Conservation (phyloP, 2,888 invertebrate genomes). For the Drosophila picticornis region DNA sequence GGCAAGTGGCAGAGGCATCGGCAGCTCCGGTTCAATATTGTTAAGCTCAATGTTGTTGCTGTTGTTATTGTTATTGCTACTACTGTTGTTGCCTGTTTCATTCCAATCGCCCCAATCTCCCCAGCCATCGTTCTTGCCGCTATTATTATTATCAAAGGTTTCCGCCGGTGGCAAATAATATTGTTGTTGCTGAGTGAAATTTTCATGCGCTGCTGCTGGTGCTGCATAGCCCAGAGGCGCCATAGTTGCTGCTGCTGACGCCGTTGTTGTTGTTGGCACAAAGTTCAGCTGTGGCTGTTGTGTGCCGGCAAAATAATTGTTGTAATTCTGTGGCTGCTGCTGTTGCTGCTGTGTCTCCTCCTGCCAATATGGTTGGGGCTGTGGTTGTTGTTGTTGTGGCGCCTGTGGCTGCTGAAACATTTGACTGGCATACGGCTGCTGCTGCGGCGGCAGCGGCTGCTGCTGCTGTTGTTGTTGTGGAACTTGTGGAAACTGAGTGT, state of each 20-base stretch:
- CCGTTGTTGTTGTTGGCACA: slow-evolving; percentile 21
- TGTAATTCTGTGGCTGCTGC: slow-evolving; percentile 47
- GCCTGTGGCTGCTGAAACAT: slow-evolving; percentile 57
- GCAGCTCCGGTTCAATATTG: slow-evolving; percentile 28
- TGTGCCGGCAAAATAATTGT: slow-evolving; percentile 56
- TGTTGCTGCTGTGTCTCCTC: slow-evolving; percentile 38
- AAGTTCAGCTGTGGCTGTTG: slow-evolving; percentile 12
- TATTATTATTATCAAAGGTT: slow-evolving; percentile 65
- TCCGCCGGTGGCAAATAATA: slow-evolving; percentile 51
- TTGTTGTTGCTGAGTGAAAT: slow-evolving; percentile 18
- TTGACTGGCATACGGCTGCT: slow-evolving; percentile 60
- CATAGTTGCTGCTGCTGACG: background rate
- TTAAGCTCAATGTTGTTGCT: slow-evolving; percentile 28
- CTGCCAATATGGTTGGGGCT: slow-evolving; percentile 35
- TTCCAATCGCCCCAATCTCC: slow-evolving; percentile 84
- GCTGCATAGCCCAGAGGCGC: background rate
- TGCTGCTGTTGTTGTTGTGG: slow-evolving; percentile 38
- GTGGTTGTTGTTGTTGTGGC: slow-evolving; percentile 39
- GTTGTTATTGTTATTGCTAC: slow-evolving; percentile 33
- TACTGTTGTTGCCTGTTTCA: slow-evolving; percentile 68
- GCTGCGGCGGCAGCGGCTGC: slow-evolving; percentile 34
- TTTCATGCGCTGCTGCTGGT: slow-evolving; percentile 1
- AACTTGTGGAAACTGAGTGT: slow-evolving; percentile 25
- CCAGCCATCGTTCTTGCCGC: slow-evolving; percentile 80
- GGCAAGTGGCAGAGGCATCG: slow-evolving; percentile 1